These are phyloP conservation scores for Urosaurus nigricauda DNA, from an alignment of 2,797 vertebrate genomes.

Conservation along the genomic window DNA sequence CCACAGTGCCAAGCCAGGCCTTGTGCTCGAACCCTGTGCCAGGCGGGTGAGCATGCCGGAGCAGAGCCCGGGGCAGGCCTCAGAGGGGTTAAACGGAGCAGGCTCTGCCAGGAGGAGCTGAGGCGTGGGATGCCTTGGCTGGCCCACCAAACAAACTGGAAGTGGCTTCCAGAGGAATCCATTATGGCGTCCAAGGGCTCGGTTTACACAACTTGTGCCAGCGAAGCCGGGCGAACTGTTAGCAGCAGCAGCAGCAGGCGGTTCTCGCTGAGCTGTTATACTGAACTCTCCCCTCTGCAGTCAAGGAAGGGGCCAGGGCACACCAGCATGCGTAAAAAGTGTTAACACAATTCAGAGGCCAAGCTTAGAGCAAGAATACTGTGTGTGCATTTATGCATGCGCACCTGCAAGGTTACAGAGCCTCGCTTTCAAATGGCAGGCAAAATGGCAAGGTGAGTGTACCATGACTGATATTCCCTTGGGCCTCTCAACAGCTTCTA, in stretches of 20 bases:
- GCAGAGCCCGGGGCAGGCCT: fast-evolving
- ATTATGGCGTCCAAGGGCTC: conserved; percentile 52
- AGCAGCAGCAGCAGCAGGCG: background rate
- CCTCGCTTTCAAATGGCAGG: fast-evolving
- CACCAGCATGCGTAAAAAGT: conserved; percentile 43
- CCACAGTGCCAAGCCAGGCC: background rate
- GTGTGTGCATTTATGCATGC: fast-evolving
- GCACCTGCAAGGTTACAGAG: background rate
- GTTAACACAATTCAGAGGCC: fast-evolving
- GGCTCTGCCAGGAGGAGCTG: conserved; percentile 55
- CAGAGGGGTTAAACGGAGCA: conserved; percentile 52
- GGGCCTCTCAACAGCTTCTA: background rate
- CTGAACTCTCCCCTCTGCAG: background rate
- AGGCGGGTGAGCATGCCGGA: background rate
- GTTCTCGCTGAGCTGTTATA: conserved; percentile 32
- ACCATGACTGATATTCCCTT: background rate
- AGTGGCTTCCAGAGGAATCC: conserved; percentile 66
- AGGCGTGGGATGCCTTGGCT: conserved; percentile 63
- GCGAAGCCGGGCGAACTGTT: background rate
- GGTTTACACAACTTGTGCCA: conserved; percentile 56
- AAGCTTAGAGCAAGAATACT: background rate
- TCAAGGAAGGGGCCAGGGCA: conserved; percentile 36
- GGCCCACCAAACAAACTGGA: conserved; percentile 57
- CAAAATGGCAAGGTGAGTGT: too few relatives aligned
- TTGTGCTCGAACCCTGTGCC: background rate